Evolutionary conservation across 2,113 vertebrate species (phyloP).

Genomic region (Brachyhypopomus gauderio): DNA sequence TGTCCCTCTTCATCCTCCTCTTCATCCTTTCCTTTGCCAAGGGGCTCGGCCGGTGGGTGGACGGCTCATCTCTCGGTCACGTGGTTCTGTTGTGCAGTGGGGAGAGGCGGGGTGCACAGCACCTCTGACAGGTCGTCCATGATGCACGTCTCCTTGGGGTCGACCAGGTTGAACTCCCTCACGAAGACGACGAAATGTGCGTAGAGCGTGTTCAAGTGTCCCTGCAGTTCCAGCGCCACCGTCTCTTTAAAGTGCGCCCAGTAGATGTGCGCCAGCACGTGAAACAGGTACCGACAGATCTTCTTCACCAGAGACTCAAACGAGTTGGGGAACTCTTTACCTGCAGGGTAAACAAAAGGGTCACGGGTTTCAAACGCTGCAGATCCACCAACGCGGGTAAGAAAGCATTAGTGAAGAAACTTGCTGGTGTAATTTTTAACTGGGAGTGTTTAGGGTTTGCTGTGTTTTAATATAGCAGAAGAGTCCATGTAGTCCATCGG

Average conservation of each 20-base stretch:
- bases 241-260: constrained; percentile 98
- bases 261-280: constrained; percentile 98
- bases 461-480: too few relatives aligned
- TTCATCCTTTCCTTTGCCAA: constrained; percentile 56
- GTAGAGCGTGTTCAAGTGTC: constrained; percentile 97
- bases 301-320: constrained; percentile 97
- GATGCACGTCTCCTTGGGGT: constrained; percentile 96
- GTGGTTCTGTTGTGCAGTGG: constrained; percentile 93
- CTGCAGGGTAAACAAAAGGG: constrained; percentile 67
- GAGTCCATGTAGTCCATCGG: too few relatives aligned
- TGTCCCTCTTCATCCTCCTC: constrained; percentile 58
- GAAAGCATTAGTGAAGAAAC: not conserved
- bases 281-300: constrained; percentile 96
- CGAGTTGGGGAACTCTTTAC: constrained; percentile 95
- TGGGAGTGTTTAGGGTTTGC: too few relatives aligned
- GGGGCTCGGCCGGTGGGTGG: constrained; percentile 35
- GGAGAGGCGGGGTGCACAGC: constrained; percentile 84
- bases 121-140: constrained; percentile 98
- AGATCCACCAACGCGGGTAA: not conserved
- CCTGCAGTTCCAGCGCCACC: constrained; percentile 93
- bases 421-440: not conserved
- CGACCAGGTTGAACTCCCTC: constrained; percentile 97
- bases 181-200: constrained; percentile 97
- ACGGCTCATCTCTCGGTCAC: constrained; percentile 96
- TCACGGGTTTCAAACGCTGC: not conserved